phyloP scores from a whole-genome alignment of 2,113 vertebrate species.

The Trogon melanurus region DNA sequence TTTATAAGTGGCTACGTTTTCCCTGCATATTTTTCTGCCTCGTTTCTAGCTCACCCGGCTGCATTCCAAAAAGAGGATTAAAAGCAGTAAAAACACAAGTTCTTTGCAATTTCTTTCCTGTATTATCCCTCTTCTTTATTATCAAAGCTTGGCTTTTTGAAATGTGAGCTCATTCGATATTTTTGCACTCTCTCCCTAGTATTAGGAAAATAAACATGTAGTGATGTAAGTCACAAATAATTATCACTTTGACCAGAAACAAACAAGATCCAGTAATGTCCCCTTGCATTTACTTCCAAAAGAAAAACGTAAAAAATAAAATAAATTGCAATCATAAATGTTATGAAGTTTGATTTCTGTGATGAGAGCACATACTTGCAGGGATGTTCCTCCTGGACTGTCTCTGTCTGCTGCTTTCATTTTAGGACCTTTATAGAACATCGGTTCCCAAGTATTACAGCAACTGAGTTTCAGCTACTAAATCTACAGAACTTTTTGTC shows the following conservation, averaged over 20 bases:
- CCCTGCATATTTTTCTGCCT: background rate
- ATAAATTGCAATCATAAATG: accelerated
- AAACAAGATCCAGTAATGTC: background rate
- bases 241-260: background rate
- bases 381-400: background rate
- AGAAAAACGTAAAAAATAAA: too few relatives aligned
- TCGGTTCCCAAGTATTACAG: background rate
- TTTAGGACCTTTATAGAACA: background rate
- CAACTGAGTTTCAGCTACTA: background rate
- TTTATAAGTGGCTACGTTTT: background rate
- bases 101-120: background rate
- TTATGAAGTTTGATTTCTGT: background rate
- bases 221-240: background rate
- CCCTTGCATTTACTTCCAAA: background rate
- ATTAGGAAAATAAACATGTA: background rate
- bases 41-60: background rate
- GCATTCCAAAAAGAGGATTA: background rate
- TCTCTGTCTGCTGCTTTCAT: background rate
- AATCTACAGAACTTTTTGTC: background rate
- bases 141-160: background rate
- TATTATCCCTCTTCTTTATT: background rate
- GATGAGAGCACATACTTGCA: background rate
- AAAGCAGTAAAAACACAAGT: background rate
- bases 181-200: background rate
- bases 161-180: accelerated